Evolutionary conservation across 2,113 vertebrate species (phyloP), one percentile per base, ranked within the genome.

Genomic region (Paedocypris sp.): DNA sequence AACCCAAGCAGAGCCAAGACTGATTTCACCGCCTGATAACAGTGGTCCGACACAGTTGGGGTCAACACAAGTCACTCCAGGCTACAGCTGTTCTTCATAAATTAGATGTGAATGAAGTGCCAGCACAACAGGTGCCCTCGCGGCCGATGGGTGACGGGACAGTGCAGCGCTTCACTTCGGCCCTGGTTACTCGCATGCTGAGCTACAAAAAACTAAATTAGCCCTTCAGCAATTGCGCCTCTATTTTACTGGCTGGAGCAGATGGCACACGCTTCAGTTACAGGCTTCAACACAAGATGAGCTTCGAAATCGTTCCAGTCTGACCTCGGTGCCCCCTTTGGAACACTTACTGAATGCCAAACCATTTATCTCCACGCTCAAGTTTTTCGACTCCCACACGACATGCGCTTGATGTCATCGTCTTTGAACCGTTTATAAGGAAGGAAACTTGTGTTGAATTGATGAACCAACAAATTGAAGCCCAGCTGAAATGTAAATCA

Each of bases 71-170:
- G 48, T 50, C 43, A 46, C 28, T 15, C 33, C 19, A 20, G 13
- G 38, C 36, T 67, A 64, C 70, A 72, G 70, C 65, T 68, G 66
- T 42, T 56, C 43, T 61, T 57, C 65, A 72, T 68, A 68, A 72
- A 72, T 72, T 65, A 72, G 12, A 25, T 26, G 35, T 18, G 3
- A 38, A 42, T 36, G 35, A 45, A 65, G 41, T 57, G 60, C 32
- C 31, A 9, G 31, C 58, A 52, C 25, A 19, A 72, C 70, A 72
- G 65, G 65, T 62, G 69, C 22, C 38, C 31, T 28, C 13, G 45
- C 38, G 9, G 20, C 25, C 35, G 43, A 9, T 43, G 52, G 20
- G 46, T 22, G 54, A 36, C 6, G 35, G 26, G 10, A 22, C 9
- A 16, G 63, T 39, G 25, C 22, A 47, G 54, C 43, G 15, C 28